Conservation (phyloP, 1,140 invertebrate species). For the Bombus turneri region DNA sequence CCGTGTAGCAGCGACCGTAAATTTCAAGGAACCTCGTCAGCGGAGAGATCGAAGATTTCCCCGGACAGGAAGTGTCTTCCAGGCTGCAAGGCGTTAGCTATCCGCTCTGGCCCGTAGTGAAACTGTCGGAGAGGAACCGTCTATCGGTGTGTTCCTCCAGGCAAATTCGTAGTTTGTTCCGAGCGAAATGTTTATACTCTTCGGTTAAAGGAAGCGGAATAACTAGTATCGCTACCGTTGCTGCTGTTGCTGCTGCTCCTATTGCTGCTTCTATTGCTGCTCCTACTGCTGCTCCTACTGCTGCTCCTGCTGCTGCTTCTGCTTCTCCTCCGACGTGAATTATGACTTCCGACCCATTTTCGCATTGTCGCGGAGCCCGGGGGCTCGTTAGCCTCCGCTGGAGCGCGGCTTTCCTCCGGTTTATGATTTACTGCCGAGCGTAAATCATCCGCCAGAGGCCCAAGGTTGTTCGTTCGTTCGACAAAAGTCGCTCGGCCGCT, state of each 20-base stretch:
- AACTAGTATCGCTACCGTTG: background rate
- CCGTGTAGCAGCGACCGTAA: conserved; percentile 8
- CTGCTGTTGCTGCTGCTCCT: background rate
- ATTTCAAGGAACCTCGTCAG: conserved; percentile 2
- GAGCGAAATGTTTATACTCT: conserved; percentile 47
- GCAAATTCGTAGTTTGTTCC: conserved; percentile 53
- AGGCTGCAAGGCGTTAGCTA: conserved; percentile 23
- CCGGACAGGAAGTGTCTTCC: conserved; percentile 28
- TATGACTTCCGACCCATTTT: conserved; percentile 80
- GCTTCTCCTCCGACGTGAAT: conserved; percentile 66
- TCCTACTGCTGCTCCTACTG: conserved; percentile 1
- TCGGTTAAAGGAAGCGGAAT: conserved; percentile 37
- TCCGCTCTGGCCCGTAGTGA: conserved; percentile 2
- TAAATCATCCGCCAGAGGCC: conserved; percentile 48
- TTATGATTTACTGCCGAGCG: conserved; percentile 53
- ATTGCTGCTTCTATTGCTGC: conserved; percentile 2
- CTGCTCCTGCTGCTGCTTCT: conserved; percentile 12
- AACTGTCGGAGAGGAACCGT: conserved; percentile 24
- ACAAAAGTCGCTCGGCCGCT: conserved; percentile 24
- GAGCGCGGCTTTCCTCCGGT: conserved; percentile 6
- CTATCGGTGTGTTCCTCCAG: conserved; percentile 7
- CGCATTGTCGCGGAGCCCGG: conserved; percentile 68
- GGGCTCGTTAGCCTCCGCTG: conserved; percentile 59
- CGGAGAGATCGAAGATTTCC: conserved; percentile 39
- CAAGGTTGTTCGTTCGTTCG: background rate